These are phyloP conservation scores for Leptopilina boulardi DNA, from an alignment of 1,140 invertebrate species.

Conservation along the genomic window DNA sequence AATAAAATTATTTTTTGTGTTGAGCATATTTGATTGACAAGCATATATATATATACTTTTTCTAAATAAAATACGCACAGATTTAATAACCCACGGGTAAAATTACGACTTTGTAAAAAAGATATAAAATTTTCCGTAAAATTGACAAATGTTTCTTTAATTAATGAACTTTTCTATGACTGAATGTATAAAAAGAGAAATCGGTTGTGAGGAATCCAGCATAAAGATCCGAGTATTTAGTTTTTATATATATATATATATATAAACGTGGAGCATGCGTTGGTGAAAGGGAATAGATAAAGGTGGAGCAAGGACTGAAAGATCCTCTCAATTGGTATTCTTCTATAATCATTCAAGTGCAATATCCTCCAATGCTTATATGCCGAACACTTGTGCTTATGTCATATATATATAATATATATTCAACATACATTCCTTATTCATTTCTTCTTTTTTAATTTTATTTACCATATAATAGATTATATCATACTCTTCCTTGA, in stretches of 20 bases:
- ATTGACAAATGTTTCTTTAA: neutral
- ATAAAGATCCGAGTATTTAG: constrained; percentile 15
- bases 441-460: neutral
- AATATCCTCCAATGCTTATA: constrained; percentile 22
- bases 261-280: neutral
- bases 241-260: constrained; percentile 3
- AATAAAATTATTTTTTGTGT: too few relatives aligned
- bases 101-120: too few relatives aligned
- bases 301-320: constrained; percentile 15
- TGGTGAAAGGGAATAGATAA: constrained; percentile 24
- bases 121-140: too few relatives aligned
- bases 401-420: neutral
- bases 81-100: too few relatives aligned
- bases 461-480: constrained; percentile 2
- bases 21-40: too few relatives aligned
- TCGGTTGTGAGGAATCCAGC: neutral
- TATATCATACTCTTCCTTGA: constrained; percentile 13
- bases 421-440: neutral
- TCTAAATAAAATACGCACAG: too few relatives aligned
- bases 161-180: neutral
- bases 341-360: constrained; percentile 4
- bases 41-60: too few relatives aligned
- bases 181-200: neutral
- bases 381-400: constrained; percentile 7
- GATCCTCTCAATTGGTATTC: constrained; percentile 23